Evolutionary conservation across 2,113 vertebrate genomes (phyloP).

Genomic region (crab-eating macaque (Macaca fascicularis)): DNA sequence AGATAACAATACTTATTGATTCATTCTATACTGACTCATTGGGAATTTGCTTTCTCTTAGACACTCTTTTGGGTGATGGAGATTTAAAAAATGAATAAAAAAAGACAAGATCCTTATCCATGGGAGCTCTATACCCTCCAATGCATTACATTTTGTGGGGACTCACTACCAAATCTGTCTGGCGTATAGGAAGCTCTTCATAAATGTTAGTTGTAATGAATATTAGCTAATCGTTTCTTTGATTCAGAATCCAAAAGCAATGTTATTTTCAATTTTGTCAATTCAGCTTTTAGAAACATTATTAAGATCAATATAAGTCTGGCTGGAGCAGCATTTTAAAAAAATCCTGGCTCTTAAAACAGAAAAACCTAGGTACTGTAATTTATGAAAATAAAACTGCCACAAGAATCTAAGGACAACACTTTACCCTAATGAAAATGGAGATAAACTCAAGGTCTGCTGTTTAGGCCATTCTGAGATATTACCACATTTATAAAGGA

Average conservation of each 20-base stretch:
- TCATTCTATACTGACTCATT: background rate
- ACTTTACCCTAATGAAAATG: background rate
- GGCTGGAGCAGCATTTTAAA: background rate
- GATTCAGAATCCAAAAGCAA: constrained; percentile 33
- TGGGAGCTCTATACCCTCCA: background rate
- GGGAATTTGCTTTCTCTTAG: background rate
- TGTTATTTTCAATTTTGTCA: constrained; percentile 30
- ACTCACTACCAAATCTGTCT: background rate
- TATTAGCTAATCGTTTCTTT: constrained; percentile 36
- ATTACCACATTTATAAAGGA: background rate
- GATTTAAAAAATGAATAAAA: background rate
- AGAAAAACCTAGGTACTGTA: background rate
- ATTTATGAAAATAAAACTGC: constrained; percentile 42
- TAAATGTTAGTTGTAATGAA: background rate
- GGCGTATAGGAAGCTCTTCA: background rate
- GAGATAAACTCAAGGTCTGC: background rate
- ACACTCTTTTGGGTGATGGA: background rate
- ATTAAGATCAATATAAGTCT: constrained; percentile 12
- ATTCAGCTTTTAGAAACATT: constrained; percentile 15
- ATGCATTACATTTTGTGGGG: background rate
- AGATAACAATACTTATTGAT: background rate
- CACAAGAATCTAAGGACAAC: background rate
- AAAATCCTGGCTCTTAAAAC: background rate
- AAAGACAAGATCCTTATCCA: background rate
- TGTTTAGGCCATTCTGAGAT: background rate